Evolutionary conservation across 2,113 vertebrate genomes (phyloP).

Genomic region (Triplophysa rosa): DNA sequence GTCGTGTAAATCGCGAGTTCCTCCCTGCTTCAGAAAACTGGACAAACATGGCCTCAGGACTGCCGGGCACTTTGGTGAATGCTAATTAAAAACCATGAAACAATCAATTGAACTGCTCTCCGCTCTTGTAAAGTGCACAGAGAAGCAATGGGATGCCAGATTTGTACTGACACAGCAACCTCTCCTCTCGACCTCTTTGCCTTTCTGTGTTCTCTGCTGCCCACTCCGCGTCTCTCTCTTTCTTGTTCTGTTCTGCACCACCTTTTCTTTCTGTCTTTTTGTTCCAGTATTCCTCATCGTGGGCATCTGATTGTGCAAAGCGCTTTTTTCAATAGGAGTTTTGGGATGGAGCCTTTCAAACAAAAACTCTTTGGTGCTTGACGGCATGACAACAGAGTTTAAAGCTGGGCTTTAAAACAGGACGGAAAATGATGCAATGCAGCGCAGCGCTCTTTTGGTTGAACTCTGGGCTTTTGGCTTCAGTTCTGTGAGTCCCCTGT

Average conservation of each 20-base stretch:
- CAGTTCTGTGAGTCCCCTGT: conserved; percentile 4
- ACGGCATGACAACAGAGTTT: conserved; percentile 29
- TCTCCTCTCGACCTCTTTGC: background rate
- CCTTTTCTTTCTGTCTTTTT: background rate
- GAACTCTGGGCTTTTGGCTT: background rate
- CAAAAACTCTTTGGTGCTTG: background rate
- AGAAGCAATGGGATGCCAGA: conserved; percentile 2
- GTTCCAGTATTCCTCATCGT: background rate
- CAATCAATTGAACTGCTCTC: conserved; percentile 35
- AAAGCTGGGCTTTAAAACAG: background rate
- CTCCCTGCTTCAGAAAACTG: background rate
- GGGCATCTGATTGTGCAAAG: conserved; percentile 18
- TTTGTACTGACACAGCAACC: conserved; percentile 27
- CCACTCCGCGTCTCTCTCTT: background rate
- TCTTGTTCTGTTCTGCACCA: background rate
- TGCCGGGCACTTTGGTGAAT: conserved; percentile 31
- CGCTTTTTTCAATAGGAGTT: background rate
- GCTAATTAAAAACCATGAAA: conserved; percentile 52
- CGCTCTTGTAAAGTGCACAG: conserved; percentile 20
- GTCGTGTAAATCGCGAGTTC: conserved; percentile 14
- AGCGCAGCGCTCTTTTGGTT: background rate
- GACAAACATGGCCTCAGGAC: conserved; percentile 42
- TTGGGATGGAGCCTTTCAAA: conserved; percentile 28
- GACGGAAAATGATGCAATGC: background rate
- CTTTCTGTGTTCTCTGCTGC: background rate